phyloP scores from a whole-genome alignment of 2,797 vertebrate genomes.

The Dallia pectoralis region DNA sequence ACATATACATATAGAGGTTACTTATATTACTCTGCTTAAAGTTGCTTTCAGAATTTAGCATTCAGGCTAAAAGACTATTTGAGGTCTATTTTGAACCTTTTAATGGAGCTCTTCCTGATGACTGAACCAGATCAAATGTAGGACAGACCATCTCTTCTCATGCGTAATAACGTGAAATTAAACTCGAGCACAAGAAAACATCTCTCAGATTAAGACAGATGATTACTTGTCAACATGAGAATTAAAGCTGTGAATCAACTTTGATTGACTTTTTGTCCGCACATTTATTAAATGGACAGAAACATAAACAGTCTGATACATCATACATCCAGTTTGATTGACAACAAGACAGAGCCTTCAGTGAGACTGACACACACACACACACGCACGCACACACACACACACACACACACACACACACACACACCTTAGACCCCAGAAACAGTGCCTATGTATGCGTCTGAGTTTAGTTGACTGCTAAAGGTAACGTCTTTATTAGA shows the following conservation, averaged over 20 bases:
- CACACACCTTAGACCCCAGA: background rate
- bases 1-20: slow-evolving; percentile 34
- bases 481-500: background rate
- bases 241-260: slow-evolving; percentile 67
- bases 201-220: slow-evolving; percentile 64
- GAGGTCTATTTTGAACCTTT: slow-evolving; percentile 69
- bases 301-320: slow-evolving; percentile 44
- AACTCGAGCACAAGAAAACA: slow-evolving; percentile 62
- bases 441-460: background rate
- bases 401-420: background rate
- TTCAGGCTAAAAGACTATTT: slow-evolving; percentile 55
- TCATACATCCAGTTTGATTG: slow-evolving; percentile 23
- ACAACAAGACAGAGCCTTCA: background rate
- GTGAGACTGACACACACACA: too few species aligned
- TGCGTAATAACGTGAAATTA: slow-evolving; percentile 65
- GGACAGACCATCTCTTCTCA: slow-evolving; percentile 59
- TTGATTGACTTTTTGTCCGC: slow-evolving; percentile 53
- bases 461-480: background rate
- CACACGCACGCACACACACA: too few species aligned
- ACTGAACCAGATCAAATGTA: slow-evolving; percentile 71
- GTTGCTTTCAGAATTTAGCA: slow-evolving; percentile 48
- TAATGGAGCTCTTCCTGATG: slow-evolving; percentile 69
- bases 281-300: slow-evolving; percentile 38
- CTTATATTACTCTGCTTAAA: slow-evolving; percentile 48
- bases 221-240: slow-evolving; percentile 60